Evolutionary conservation across 1,140 invertebrate species (phyloP).

Genomic region (Diachasmimorpha longicaudata): DNA sequence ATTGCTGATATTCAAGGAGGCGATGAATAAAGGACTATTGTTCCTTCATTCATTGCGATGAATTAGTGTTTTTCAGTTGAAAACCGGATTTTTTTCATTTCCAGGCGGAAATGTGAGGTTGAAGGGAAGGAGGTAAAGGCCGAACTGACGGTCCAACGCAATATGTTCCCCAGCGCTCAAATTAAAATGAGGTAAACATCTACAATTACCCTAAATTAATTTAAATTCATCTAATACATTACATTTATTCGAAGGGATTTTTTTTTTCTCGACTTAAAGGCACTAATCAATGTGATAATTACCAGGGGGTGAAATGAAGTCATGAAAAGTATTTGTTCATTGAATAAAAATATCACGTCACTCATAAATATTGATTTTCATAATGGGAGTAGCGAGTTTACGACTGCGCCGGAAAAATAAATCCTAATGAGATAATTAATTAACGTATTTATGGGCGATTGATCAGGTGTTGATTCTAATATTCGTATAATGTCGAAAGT

Average conservation of each 20-base stretch:
- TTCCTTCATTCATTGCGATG: neutral
- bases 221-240: neutral
- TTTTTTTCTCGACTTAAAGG: too few species aligned
- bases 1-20: neutral
- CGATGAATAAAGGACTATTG: neutral
- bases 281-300: too few species aligned
- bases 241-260: too few species aligned
- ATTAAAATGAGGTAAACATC: constrained; percentile 70
- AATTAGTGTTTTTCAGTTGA: neutral
- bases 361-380: too few species aligned
- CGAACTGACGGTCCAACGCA: constrained; percentile 66
- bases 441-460: neutral
- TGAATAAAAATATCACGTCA: too few species aligned
- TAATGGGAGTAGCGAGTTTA: neutral
- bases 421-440: neutral
- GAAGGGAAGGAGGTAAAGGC: constrained; percentile 69
- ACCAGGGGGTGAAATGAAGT: too few species aligned
- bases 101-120: constrained; percentile 66
- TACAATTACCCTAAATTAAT: neutral
- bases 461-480: constrained; percentile 26
- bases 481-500: constrained; percentile 39
- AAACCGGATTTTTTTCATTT: constrained; percentile 41
- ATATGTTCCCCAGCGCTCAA: constrained; percentile 69
- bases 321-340: too few species aligned
- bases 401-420: neutral